Evolutionary conservation across 2,797 vertebrate genomes (phyloP).

Genomic region (Megalops cyprinoides): DNA sequence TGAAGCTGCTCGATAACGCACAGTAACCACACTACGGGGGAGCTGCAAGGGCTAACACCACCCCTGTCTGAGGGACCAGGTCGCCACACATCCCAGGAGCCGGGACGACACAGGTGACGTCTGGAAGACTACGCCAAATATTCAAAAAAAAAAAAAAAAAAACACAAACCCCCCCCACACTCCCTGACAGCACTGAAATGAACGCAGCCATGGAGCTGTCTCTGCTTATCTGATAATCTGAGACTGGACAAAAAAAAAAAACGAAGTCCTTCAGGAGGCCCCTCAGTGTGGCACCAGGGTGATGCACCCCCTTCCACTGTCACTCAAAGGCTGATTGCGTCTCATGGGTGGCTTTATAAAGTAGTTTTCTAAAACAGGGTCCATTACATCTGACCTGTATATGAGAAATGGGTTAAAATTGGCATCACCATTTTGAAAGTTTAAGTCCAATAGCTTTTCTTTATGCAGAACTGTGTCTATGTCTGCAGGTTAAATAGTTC

Average conservation of each 20-base stretch:
- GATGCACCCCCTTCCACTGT: no score
- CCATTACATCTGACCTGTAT: neutral
- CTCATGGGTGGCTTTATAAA: neutral
- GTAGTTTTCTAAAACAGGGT: neutral
- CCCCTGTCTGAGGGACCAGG: neutral
- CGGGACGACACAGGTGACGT: no score
- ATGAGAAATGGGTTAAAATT: neutral
- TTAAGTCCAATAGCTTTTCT: neutral
- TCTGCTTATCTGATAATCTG: neutral
- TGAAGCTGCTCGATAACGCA: constrained; percentile 45
- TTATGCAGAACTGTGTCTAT: no score
- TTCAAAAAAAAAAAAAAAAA: no score
- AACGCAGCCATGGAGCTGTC: neutral
- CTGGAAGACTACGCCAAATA: neutral
- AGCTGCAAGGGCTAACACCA: constrained; percentile 43
- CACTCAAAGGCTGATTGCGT: neutral
- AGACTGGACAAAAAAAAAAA: neutral
- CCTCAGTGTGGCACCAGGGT: no score
- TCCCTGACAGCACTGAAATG: no score
- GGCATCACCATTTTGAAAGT: neutral
- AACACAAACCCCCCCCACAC: no score
- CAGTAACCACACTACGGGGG: constrained; percentile 33
- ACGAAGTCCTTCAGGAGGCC: neutral
- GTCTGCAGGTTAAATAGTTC: no score
- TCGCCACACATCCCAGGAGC: no score